Conservation (phyloP, 23 tunicate genomes). For the Styela plicata region DNA sequence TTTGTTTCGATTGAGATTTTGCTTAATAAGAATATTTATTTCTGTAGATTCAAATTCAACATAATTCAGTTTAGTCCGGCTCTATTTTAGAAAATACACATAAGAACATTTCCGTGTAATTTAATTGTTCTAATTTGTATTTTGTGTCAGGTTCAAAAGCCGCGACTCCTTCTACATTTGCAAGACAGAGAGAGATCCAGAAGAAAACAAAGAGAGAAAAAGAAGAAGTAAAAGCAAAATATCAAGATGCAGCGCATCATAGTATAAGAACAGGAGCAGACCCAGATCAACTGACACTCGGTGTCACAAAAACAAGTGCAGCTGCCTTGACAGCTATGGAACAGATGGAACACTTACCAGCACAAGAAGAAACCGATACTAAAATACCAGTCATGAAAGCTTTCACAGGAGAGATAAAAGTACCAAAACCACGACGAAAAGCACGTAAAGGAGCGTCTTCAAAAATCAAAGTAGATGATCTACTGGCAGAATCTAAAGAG, state of each 20-base stretch:
- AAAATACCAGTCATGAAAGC: constrained; percentile 3
- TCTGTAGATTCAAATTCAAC: no score
- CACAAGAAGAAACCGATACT: not conserved
- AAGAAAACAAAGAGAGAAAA: constrained; percentile 44
- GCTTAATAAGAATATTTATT: no score
- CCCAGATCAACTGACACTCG: constrained; percentile 31
- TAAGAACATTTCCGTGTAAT: no score
- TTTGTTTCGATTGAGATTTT: no score
- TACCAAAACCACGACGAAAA: not conserved
- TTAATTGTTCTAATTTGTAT: no score
- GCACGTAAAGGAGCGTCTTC: not conserved
- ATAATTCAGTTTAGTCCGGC: no score
- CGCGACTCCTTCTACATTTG: constrained; percentile 40
- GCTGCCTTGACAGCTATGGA: constrained; percentile 16
- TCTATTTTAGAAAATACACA: no score
- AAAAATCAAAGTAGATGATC: not conserved
- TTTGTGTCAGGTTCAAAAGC: constrained; percentile 7
- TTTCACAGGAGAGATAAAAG: not conserved
- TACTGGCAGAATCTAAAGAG: not conserved
- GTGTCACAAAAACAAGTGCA: constrained; percentile 39
- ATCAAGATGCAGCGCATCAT: constrained; percentile 52
- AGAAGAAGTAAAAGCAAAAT: constrained; percentile 47
- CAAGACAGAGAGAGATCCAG: constrained; percentile 46
- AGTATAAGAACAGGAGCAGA: constrained; percentile 24
- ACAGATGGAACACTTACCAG: not conserved